Percentiles rank a stretch among this genome's conserved stretches.
phyloP scores from a whole-genome alignment of 2,797 vertebrate species.

The Apogon hyalosoma region DNA sequence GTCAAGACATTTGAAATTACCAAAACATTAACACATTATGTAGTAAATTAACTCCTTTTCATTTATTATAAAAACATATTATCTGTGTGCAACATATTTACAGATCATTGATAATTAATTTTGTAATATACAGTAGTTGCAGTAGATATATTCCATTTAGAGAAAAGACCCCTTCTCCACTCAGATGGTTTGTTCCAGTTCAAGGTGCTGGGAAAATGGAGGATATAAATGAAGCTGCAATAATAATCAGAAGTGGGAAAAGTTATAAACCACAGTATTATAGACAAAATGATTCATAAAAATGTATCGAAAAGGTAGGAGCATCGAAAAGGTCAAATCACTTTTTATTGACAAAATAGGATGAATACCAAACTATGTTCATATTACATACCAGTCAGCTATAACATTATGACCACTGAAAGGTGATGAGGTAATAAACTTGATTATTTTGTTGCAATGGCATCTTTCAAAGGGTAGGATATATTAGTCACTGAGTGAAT shows the following conservation, averaged over 20 bases:
- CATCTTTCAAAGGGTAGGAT: too few species aligned
- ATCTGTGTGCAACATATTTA: slow-evolving; percentile 7
- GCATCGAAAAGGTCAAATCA: too few species aligned
- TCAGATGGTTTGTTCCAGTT: slow-evolving; percentile 65
- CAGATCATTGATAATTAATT: neutral
- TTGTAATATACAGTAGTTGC: neutral
- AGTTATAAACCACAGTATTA: neutral
- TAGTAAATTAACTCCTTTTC: slow-evolving; percentile 11
- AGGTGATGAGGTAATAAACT: too few species aligned
- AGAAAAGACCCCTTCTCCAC: slow-evolving; percentile 27
- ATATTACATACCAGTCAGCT: too few species aligned
- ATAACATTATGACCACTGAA: too few species aligned
- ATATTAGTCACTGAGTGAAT: too few species aligned
- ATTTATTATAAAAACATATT: slow-evolving; percentile 31
- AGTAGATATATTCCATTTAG: slow-evolving; percentile 1
- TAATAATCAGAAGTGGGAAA: slow-evolving; percentile 11
- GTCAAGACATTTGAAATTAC: neutral
- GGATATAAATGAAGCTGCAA: slow-evolving; percentile 53
- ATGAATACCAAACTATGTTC: too few species aligned
- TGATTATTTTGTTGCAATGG: too few species aligned
- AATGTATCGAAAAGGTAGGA: neutral
- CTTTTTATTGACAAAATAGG: too few species aligned
- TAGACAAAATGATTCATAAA: neutral
- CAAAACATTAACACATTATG: neutral
- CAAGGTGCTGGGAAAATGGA: slow-evolving; percentile 57